A percentile compares a stretch with the other conserved stretches of the same genome.
Evolutionary conservation across 2,113 vertebrate species (phyloP).

Genomic region (Seriola rivoliana): DNA sequence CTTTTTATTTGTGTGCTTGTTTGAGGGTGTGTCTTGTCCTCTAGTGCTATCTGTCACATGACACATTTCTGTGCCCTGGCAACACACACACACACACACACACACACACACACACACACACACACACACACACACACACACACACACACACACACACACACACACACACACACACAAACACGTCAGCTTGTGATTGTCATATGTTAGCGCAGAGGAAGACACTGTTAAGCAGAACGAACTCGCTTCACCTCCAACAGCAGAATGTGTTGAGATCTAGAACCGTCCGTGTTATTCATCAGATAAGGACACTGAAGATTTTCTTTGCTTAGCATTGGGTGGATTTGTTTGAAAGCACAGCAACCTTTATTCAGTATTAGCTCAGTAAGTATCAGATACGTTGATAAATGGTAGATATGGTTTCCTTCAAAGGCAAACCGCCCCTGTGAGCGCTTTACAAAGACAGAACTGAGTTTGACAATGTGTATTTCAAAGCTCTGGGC

Average conservation of each 20-base stretch:
- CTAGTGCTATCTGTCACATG: slow-evolving; percentile 41
- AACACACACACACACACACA: background rate
- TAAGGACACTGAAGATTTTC: background rate
- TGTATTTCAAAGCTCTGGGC: background rate
- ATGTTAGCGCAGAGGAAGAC: slow-evolving; percentile 43
- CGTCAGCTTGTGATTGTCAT: slow-evolving; percentile 64
- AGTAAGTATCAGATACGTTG: background rate
- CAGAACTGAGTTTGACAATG: background rate
- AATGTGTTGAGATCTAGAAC: background rate
- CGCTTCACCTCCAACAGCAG: background rate
- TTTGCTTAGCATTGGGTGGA: background rate
- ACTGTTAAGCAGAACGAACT: background rate
- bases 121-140: background rate
- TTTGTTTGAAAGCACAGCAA: background rate
- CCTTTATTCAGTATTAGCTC: background rate
- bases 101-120: background rate
- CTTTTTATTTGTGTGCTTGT: background rate
- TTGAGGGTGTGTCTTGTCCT: slow-evolving; percentile 1
- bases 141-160: too few species aligned
- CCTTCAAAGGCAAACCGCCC: background rate
- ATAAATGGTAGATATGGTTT: background rate
- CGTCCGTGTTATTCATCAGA: background rate
- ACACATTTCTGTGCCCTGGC: slow-evolving; percentile 19
- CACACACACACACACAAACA: background rate
- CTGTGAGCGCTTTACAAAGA: background rate